Conservation (phyloP, 2,888 invertebrate genomes). For the Cheilosia scutellata region DNA sequence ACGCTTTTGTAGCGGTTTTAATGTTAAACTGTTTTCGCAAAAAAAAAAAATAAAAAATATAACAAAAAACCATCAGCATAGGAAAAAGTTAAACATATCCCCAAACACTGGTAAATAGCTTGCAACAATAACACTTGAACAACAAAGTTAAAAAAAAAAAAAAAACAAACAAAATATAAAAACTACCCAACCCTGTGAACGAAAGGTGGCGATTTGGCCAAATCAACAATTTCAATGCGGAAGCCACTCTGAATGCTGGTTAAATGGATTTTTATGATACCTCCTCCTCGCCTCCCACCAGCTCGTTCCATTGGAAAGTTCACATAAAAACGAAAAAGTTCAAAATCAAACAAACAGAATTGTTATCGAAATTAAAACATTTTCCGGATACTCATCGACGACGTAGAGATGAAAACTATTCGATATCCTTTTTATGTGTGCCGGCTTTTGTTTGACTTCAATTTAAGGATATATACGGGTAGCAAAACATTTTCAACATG, state of each 20-base stretch:
- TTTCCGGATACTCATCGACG: conserved; percentile 40
- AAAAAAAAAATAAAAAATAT: no score
- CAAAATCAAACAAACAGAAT: conserved; percentile 25
- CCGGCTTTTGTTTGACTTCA: conserved; percentile 43
- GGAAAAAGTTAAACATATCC: conserved; percentile 58
- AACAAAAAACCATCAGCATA: background rate
- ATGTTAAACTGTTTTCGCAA: conserved; percentile 26
- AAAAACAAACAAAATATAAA: background rate
- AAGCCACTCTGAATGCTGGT: conserved; percentile 40
- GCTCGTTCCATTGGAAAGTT: conserved; percentile 12
- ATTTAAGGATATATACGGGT: background rate
- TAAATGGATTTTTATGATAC: conserved; percentile 62
- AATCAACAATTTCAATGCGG: conserved; percentile 67
- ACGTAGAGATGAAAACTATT: conserved; percentile 7
- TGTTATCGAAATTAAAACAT: conserved; percentile 62
- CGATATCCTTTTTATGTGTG: conserved; percentile 20
- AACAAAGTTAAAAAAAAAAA: background rate
- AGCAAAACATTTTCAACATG: conserved; percentile 43
- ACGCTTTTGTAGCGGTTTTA: conserved; percentile 59
- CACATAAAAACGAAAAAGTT: conserved; percentile 10
- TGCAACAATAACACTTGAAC: conserved; percentile 21
- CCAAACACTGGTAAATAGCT: conserved; percentile 53
- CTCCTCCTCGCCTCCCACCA: background rate
- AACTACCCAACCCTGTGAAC: conserved; percentile 5
- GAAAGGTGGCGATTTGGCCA: conserved; percentile 51